Evolutionary conservation across 1,140 invertebrate species (phyloP).

Genomic region (Euwallacea fornicatus): DNA sequence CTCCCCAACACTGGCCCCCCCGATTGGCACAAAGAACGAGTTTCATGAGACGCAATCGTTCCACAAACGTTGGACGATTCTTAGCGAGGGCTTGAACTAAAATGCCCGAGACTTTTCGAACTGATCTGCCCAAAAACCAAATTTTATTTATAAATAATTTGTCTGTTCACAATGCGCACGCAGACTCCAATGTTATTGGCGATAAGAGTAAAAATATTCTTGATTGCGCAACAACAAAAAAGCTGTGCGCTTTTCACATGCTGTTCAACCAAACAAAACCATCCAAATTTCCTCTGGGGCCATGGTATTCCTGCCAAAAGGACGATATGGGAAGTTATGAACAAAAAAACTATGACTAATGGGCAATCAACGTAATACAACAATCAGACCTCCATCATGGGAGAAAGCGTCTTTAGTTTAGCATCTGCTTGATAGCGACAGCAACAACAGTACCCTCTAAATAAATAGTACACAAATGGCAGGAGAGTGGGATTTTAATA

Average conservation of each 20-base stretch:
- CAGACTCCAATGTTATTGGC: slow-evolving; percentile 40
- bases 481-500: background rate
- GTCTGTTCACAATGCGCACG: slow-evolving; percentile 33
- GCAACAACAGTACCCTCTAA: too few relatives aligned
- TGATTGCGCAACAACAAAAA: slow-evolving; percentile 41
- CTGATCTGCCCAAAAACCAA: slow-evolving; percentile 7
- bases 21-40: background rate
- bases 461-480: too few relatives aligned
- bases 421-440: too few relatives aligned
- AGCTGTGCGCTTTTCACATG: slow-evolving; percentile 2
- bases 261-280: background rate
- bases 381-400: too few relatives aligned
- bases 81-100: background rate
- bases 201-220: slow-evolving; percentile 36
- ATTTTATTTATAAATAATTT: slow-evolving; percentile 36
- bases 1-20: background rate
- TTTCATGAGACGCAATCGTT: background rate
- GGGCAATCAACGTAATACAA: too few relatives aligned
- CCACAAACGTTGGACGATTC: background rate
- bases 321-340: too few relatives aligned
- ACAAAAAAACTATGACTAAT: too few relatives aligned
- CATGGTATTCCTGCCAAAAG: too few relatives aligned
- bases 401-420: too few relatives aligned
- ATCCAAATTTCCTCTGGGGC: too few relatives aligned
- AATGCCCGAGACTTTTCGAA: background rate